Conservation (phyloP, 23 tunicate species). For the Ascidia mentula region DNA sequence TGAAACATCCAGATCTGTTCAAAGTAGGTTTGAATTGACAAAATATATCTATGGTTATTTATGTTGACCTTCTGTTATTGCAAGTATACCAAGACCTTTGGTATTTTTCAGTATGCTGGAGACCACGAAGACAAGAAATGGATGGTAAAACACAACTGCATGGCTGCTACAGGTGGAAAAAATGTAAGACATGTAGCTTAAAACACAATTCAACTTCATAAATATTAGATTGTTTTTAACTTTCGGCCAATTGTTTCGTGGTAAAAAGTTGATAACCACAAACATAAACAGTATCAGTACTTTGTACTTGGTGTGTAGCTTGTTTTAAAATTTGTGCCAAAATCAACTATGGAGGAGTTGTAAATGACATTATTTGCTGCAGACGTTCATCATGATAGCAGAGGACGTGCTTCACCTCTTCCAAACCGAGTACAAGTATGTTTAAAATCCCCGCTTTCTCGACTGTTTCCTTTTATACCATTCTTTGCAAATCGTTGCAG, state of each 20-base stretch:
- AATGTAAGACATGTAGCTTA: constrained; percentile 49
- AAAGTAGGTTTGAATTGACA: constrained; percentile 38
- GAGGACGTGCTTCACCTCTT: constrained; percentile 72
- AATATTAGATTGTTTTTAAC: no score
- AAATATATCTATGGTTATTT: neutral
- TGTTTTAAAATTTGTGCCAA: neutral
- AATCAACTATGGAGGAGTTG: no score
- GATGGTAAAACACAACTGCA: constrained; percentile 94
- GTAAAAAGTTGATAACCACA: no score
- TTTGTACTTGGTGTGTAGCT: neutral
- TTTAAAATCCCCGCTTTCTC: neutral
- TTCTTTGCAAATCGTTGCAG: constrained; percentile 16
- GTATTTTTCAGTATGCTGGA: constrained; percentile 60
- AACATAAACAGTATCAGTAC: neutral
- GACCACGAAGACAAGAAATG: constrained; percentile 96
- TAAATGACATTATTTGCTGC: neutral
- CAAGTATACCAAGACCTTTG: neutral
- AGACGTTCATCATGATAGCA: constrained; percentile 90
- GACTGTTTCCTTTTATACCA: neutral
- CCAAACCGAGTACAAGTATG: constrained; percentile 93
- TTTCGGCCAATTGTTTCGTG: no score
- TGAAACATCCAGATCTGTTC: constrained; percentile 95
- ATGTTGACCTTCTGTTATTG: neutral
- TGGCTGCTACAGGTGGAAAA: constrained; percentile 97
- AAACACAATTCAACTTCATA: neutral